Conservation (phyloP, 2,888 invertebrate species). For the Antitype chi region DNA sequence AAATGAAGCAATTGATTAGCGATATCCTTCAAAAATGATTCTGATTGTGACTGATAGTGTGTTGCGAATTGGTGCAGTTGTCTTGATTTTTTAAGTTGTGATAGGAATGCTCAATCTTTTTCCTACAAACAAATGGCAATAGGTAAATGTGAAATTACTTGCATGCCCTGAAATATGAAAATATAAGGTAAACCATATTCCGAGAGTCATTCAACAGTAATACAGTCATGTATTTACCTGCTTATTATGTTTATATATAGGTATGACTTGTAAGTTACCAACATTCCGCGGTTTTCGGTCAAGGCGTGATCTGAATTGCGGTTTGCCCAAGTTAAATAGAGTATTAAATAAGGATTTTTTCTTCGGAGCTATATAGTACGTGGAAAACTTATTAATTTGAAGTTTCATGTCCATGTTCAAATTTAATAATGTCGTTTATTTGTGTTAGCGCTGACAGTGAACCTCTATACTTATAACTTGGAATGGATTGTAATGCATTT, state of each 20-base stretch:
- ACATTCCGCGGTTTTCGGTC: slow-evolving; percentile 71
- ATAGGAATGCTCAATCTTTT: background rate
- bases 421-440: slow-evolving; percentile 27
- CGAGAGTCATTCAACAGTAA: slow-evolving; percentile 33
- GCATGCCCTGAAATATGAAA: slow-evolving; percentile 15
- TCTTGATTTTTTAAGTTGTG: background rate
- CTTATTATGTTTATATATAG: slow-evolving; percentile 41
- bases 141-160: background rate
- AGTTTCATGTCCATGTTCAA: slow-evolving; percentile 22
- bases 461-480: background rate
- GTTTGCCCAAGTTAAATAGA: slow-evolving; percentile 67
- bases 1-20: too few species aligned
- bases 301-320: slow-evolving; percentile 69
- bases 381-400: slow-evolving; percentile 49
- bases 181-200: slow-evolving; percentile 30
- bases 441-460: background rate
- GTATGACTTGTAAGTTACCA: slow-evolving; percentile 57
- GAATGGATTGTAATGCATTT: background rate
- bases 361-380: slow-evolving; percentile 41
- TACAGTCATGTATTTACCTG: slow-evolving; percentile 53
- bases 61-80: background rate
- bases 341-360: slow-evolving; percentile 65
- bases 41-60: too few species aligned
- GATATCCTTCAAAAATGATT: too few species aligned
- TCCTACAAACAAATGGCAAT: background rate